Conservation (phyloP, 2,888 invertebrate genomes). For the Teleogryllus oceanicus region DNA sequence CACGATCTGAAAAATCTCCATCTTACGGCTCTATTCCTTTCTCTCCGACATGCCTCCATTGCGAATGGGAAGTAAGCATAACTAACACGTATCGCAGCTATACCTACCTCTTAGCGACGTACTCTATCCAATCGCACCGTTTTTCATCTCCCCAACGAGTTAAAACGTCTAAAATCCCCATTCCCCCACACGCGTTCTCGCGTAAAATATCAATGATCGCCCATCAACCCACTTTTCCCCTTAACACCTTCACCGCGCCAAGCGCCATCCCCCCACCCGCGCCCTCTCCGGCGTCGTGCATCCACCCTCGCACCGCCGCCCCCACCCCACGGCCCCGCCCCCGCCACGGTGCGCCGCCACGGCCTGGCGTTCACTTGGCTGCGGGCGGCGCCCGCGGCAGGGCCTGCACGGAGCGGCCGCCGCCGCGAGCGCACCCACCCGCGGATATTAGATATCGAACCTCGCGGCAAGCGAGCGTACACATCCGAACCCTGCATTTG, state of each 20-base stretch:
- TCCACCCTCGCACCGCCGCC: neutral
- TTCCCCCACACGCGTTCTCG: neutral
- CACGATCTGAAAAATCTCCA: no score
- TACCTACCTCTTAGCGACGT: neutral
- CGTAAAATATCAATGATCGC: neutral
- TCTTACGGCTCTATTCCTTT: no score
- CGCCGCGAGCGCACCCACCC: neutral
- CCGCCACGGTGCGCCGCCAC: neutral
- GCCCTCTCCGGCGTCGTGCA: neutral
- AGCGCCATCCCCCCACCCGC: neutral
- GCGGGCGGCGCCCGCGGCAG: constrained; percentile 9
- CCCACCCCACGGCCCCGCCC: neutral
- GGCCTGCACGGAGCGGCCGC: neutral
- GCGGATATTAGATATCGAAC: constrained; percentile 18
- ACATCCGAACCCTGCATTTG: no score
- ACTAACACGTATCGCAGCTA: neutral
- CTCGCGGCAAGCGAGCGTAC: neutral
- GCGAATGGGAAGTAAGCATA: no score
- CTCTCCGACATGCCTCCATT: no score
- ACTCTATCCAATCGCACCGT: neutral
- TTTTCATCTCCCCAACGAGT: neutral
- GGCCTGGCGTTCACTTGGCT: neutral
- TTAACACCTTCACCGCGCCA: neutral
- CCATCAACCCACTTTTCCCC: neutral
- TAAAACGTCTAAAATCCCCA: neutral